A percentile compares a stretch with the other conserved stretches of the same genome.
phyloP scores from a whole-genome alignment of 2,113 vertebrate species.

The Gulo gulo region DNA sequence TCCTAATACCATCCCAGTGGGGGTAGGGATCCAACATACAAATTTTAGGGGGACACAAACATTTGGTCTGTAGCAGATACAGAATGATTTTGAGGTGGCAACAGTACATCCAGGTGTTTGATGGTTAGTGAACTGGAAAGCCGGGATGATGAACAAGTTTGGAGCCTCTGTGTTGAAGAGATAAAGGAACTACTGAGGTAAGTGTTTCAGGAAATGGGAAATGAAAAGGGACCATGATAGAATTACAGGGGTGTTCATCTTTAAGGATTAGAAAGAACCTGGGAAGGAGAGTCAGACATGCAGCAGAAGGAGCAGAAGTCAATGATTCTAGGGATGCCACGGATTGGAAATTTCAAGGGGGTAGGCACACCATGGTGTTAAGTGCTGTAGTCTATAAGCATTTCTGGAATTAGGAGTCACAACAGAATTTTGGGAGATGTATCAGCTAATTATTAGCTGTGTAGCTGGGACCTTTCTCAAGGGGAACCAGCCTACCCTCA shows the following conservation, averaged over 20 bases:
- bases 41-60: neutral
- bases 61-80: neutral
- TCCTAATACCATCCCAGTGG: neutral
- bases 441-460: neutral
- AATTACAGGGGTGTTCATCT: neutral
- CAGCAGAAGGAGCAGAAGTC: neutral
- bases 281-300: neutral
- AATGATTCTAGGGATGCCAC: accelerated
- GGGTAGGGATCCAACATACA: neutral
- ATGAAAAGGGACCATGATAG: neutral
- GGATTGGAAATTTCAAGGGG: neutral
- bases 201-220: neutral
- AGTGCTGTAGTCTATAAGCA: neutral
- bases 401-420: neutral
- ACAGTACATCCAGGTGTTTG: neutral
- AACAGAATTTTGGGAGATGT: neutral
- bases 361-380: neutral
- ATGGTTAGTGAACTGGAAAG: neutral
- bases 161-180: neutral
- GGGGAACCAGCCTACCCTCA: neutral
- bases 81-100: neutral
- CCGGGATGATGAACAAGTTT: neutral
- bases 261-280: neutral
- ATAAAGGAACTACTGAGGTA: neutral
- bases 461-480: neutral